Conservation (phyloP, 2,888 invertebrate species). For the Thalpophila matura region DNA sequence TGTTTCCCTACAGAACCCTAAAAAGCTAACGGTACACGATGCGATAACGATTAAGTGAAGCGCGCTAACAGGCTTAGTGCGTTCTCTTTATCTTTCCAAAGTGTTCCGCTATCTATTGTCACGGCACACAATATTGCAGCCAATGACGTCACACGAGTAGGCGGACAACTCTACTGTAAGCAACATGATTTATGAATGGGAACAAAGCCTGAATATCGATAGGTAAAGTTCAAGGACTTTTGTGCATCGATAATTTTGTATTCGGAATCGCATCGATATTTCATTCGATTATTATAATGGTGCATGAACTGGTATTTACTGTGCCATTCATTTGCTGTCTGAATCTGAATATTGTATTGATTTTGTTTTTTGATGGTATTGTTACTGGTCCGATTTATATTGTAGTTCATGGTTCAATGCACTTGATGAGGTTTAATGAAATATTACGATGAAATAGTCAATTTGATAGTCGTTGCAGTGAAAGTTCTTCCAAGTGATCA, state of each 20-base stretch:
- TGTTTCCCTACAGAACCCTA: constrained; percentile 17
- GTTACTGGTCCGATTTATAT: constrained; percentile 16
- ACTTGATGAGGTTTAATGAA: neutral
- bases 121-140: constrained; percentile 57
- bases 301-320: constrained; percentile 29
- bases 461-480: too few species aligned
- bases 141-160: constrained; percentile 52
- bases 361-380: constrained; percentile 31
- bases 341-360: constrained; percentile 31
- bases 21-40: constrained; percentile 32
- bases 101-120: constrained; percentile 47
- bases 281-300: constrained; percentile 30
- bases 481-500: too few species aligned
- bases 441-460: neutral
- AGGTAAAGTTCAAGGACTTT: constrained; percentile 52
- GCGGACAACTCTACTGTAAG: constrained; percentile 28
- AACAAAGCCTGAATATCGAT: constrained; percentile 23
- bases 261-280: constrained; percentile 29
- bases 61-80: constrained; percentile 59
- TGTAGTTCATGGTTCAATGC: constrained; percentile 29
- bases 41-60: constrained; percentile 55
- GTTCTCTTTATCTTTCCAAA: constrained; percentile 56
- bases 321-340: constrained; percentile 26
- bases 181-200: constrained; percentile 45
- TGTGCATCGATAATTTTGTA: constrained; percentile 29